These are phyloP conservation scores for Pelagia noctiluca DNA, from an alignment of 30 jellyfish, hydroid and myxozoan species.

Conservation along the genomic window DNA sequence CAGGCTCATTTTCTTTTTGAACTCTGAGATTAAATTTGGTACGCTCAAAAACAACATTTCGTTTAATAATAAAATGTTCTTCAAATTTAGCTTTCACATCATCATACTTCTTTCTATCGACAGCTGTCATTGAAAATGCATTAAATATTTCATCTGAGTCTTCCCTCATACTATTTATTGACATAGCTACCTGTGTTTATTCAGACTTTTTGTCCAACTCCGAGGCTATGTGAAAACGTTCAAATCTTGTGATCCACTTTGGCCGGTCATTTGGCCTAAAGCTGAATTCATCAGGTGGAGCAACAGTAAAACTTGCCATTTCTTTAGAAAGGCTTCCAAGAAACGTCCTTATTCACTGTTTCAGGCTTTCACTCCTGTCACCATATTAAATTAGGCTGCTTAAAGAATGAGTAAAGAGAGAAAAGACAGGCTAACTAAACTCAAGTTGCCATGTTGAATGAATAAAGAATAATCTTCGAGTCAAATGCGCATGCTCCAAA, in stretches of 20 bases:
- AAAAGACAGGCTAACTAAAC: too few relatives aligned
- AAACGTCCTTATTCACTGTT: too few relatives aligned
- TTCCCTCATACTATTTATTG: constrained; percentile 13
- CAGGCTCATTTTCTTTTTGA: constrained; percentile 39
- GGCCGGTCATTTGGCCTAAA: constrained; percentile 43
- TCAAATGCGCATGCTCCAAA: too few relatives aligned
- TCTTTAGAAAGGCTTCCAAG: too few relatives aligned
- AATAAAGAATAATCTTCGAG: too few relatives aligned
- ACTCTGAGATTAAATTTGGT: constrained; percentile 20
- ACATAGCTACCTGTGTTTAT: constrained; percentile 8
- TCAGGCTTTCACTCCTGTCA: too few relatives aligned
- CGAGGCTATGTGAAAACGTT: constrained; percentile 32
- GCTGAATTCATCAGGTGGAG: constrained; percentile 35
- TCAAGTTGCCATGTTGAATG: too few relatives aligned
- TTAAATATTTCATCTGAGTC: constrained; percentile 19
- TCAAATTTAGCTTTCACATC: constrained; percentile 29
- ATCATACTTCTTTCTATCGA: constrained; percentile 2
- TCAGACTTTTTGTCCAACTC: constrained; percentile 27
- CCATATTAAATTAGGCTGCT: too few relatives aligned
- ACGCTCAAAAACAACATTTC: constrained; percentile 39
- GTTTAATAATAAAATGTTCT: constrained; percentile 12
- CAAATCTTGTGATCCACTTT: constrained; percentile 17
- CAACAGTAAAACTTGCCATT: constrained; percentile 39
- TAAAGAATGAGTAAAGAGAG: too few relatives aligned
- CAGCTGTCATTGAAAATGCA: constrained; percentile 17